A percentile compares a stretch with the other conserved stretches of the same genome.
phyloP scores from a whole-genome alignment of 1,140 invertebrate genomes.

The Eriocheir sinensis region DNA sequence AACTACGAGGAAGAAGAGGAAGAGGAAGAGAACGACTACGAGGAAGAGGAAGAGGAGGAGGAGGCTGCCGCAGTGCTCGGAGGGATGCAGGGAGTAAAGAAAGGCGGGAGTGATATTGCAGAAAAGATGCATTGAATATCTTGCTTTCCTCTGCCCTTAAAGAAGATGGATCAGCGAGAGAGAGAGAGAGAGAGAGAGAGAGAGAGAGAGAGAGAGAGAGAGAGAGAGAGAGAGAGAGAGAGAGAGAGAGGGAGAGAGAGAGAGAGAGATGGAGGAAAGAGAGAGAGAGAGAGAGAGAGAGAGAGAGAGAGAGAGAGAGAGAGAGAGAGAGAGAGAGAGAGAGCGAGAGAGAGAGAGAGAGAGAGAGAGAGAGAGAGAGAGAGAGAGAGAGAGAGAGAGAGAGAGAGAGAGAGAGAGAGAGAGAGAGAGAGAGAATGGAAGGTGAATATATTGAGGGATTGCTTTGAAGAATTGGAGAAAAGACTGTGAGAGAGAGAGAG shows the following conservation, averaged over 20 bases:
- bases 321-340: not conserved
- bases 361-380: not conserved
- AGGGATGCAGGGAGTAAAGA: not conserved
- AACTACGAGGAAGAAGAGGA: not conserved
- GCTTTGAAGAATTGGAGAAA: not conserved
- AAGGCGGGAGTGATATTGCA: not conserved
- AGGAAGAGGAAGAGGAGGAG: not conserved
- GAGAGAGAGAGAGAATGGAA: too few species aligned
- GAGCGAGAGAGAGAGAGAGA: not conserved
- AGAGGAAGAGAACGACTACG: not conserved
- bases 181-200: constrained; percentile 49
- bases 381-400: not conserved
- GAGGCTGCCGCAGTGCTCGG: not conserved
- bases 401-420: too few species aligned
- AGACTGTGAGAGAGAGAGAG: not conserved
- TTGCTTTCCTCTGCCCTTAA: not conserved
- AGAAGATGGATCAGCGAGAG: not conserved
- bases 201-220: constrained; percentile 49
- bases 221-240: constrained; percentile 38
- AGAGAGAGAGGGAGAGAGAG: not conserved
- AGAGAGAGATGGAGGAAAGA: not conserved
- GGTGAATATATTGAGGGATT: not conserved
- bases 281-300: not conserved
- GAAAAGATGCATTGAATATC: not conserved
- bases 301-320: constrained; percentile 27